Evolutionary conservation across 2,797 vertebrate genomes (phyloP).

Genomic region (Halcyon smyrnensis): DNA sequence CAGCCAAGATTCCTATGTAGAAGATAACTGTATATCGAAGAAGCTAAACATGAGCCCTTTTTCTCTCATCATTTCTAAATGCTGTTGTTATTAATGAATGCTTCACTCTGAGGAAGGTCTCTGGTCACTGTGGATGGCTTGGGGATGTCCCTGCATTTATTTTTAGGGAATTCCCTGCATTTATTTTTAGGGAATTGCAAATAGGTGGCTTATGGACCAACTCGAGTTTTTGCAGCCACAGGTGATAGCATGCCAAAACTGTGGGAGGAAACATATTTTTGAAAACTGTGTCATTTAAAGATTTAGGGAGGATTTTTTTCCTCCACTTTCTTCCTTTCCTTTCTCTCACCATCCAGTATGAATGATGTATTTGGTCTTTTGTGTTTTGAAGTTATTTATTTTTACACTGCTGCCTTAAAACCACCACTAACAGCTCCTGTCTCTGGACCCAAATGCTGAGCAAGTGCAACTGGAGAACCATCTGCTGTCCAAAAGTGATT

Average conservation of each 20-base stretch:
- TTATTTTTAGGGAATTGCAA: slow-evolving; percentile 50
- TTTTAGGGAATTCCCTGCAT: slow-evolving; percentile 40
- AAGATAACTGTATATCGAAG: background rate
- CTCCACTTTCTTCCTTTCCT: background rate
- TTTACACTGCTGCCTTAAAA: background rate
- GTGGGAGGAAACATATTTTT: background rate
- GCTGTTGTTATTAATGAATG: background rate
- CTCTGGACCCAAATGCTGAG: background rate
- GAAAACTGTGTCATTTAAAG: background rate
- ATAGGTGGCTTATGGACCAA: background rate
- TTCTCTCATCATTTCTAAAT: background rate
- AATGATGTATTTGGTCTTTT: background rate
- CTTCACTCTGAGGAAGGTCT: background rate
- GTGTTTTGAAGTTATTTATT: background rate
- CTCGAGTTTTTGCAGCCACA: background rate
- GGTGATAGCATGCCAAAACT: slow-evolving; percentile 2
- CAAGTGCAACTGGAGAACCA: background rate
- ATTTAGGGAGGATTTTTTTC: background rate
- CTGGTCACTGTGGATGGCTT: background rate
- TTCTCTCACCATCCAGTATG: background rate
- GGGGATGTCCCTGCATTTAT: background rate
- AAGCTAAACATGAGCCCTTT: background rate
- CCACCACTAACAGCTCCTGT: background rate
- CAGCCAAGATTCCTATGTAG: background rate
- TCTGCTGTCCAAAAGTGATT: background rate